A percentile compares a stretch with the other conserved stretches of the same genome.
These are phyloP conservation scores for Catalaphyllia jardinei DNA, from an alignment of 64 coral and sea anemone species.

Conservation along the genomic window DNA sequence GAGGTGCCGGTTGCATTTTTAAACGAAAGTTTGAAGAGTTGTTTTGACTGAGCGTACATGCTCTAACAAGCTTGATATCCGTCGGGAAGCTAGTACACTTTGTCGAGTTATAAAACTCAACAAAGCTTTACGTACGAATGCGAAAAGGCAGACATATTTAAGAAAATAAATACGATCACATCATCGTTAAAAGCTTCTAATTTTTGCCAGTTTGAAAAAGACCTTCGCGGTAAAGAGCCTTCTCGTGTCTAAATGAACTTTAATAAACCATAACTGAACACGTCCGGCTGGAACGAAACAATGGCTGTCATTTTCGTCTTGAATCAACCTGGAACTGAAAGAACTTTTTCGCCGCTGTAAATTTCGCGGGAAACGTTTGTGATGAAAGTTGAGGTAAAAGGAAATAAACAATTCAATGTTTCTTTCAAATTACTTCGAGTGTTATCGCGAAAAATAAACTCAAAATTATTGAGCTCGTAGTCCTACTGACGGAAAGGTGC, in stretches of 20 bases:
- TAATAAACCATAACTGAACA: neutral
- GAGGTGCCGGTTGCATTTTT: neutral
- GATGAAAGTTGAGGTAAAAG: neutral
- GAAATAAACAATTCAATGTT: neutral
- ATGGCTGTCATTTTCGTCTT: conserved; percentile 2
- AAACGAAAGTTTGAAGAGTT: neutral
- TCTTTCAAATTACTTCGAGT: neutral
- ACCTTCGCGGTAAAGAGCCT: neutral
- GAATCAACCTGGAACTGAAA: too few species aligned
- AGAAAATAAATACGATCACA: neutral
- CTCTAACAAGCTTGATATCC: conserved; percentile 1
- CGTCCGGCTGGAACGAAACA: neutral
- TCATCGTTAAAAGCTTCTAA: neutral
- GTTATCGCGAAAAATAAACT: neutral
- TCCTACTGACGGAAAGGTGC: neutral
- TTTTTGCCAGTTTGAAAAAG: neutral
- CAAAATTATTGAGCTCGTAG: neutral
- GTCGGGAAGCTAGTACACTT: neutral
- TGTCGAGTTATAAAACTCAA: neutral
- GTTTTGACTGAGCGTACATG: neutral
- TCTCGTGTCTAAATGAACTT: neutral
- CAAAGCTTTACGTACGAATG: too few species aligned
- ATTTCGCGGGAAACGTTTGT: neutral
- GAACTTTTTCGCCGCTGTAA: too few species aligned
- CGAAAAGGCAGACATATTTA: neutral